Conservation (phyloP, 2,888 invertebrate genomes). For the Macrophya annulata region DNA sequence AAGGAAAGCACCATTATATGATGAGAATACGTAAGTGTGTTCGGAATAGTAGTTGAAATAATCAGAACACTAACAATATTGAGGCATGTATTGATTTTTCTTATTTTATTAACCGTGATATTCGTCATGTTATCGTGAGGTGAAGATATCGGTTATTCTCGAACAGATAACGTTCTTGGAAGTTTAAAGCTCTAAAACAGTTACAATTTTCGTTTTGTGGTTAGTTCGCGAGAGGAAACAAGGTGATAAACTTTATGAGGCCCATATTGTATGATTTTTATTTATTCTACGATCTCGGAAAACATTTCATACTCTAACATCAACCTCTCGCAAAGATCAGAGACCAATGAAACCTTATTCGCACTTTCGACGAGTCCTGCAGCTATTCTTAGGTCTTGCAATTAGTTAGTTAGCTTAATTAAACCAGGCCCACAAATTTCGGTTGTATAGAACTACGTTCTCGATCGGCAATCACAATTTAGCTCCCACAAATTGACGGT, state of each 20-base stretch:
- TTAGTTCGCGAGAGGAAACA: not conserved
- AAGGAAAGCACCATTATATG: not conserved
- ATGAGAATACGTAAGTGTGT: constrained; percentile 32
- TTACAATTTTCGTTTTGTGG: not conserved
- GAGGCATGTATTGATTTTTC: not conserved
- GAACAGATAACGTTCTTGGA: not conserved
- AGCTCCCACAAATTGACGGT: constrained; percentile 3
- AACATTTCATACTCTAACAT: not conserved
- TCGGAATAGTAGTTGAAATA: not conserved
- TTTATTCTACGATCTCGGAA: constrained; percentile 1
- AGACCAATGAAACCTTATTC: constrained; percentile 6
- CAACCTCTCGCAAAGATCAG: not conserved
- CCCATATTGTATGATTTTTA: constrained; percentile 17
- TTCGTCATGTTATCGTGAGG: not conserved
- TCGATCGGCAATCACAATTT: constrained; percentile 29
- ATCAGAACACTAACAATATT: not conserved
- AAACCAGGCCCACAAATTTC: constrained; percentile 29
- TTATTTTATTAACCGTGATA: not conserved
- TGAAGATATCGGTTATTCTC: not conserved
- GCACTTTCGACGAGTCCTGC: not conserved
- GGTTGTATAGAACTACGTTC: not conserved
- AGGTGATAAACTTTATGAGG: constrained; percentile 9
- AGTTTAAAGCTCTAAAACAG: not conserved
- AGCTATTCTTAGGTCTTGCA: not conserved
- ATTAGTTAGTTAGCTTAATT: constrained; percentile 35